These are phyloP conservation scores for Toxotes chatareus DNA, from an alignment of 2,113 vertebrate genomes.

Conservation along the genomic window DNA sequence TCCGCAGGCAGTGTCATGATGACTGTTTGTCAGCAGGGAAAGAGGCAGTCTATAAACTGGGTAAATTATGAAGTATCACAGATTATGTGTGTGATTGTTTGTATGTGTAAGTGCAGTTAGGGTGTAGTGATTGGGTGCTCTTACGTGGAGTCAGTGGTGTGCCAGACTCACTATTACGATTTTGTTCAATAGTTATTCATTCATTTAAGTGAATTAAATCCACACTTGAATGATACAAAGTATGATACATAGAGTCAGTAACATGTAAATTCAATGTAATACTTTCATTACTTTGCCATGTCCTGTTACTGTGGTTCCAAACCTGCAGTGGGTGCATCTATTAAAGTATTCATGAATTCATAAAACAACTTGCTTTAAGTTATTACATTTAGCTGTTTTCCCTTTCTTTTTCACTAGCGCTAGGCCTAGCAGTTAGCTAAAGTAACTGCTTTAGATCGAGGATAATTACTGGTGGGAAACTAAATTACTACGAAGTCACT, in stretches of 20 bases:
- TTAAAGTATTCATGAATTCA: background rate
- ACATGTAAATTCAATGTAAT: background rate
- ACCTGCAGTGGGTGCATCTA: background rate
- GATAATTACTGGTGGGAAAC: background rate
- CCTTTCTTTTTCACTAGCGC: background rate
- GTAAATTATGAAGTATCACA: constrained; percentile 51
- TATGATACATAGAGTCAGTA: background rate
- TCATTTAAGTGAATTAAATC: background rate
- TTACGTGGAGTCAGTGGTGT: background rate
- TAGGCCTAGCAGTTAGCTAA: background rate
- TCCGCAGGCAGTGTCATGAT: constrained; percentile 80
- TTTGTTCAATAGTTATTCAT: background rate
- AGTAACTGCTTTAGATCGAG: background rate
- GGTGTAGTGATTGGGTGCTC: background rate
- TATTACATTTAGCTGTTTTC: background rate
- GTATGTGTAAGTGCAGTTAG: background rate
- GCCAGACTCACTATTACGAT: background rate
- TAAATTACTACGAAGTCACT: constrained; percentile 6
- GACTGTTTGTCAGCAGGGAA: constrained; percentile 74
- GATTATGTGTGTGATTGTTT: background rate
- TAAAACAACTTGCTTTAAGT: background rate
- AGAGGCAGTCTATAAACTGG: constrained; percentile 57
- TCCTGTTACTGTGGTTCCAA: background rate
- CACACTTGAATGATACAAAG: background rate
- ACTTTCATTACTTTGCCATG: background rate